Evolutionary conservation across 2,797 vertebrate genomes (phyloP), one percentile per base, ranked within the genome.

Genomic region (Scolopax rusticola): DNA sequence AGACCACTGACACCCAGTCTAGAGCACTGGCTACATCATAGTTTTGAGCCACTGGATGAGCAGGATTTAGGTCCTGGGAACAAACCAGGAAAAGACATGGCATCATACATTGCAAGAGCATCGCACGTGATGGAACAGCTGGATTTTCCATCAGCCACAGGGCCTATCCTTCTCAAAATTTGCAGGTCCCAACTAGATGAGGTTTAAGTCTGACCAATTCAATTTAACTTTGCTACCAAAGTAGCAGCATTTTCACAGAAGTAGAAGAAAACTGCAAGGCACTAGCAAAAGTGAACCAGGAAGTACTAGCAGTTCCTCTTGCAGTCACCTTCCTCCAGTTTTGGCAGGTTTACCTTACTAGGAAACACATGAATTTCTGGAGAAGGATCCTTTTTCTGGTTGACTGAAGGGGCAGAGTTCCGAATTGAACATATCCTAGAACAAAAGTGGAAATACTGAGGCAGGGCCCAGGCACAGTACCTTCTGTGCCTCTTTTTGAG

Each of bases 401-500:
- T 73, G 38, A 36, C 38, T 36, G 32, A 83, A 80, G 12, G 6
- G 12, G 11, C 13, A 93, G 10, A 82, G 24, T 10, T 71, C 40
- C 4, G 1, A 70, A 45, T 0, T 45, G 18, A 85, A 71, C 1
- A 2, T 50, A 15, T 41, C 68, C 45, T 59, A 68, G 60, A 60
- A 12, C 4, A 91, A 84, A 6, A 27, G 14, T 6, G 9, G 20
- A 12, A 30, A 54, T 84, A 43, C 1, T 15, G n/a, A 63, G 11
- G n/a, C 24, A 76, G n/a, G 12, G 8, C 7, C 11, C n/a, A 7
- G 30, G 17, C 12, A 50, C 0, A 0, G 10, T 40, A 78, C 53
- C 12, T 40, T 60, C 24, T 51, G 41, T 24, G 30, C 19, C 33
- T 24, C 20, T 28, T 76, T 82, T 19, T 25, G 10, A 68, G 45